Evolutionary conservation across 2,888 invertebrate genomes (phyloP).

Genomic region (Thereva nobilitata): DNA sequence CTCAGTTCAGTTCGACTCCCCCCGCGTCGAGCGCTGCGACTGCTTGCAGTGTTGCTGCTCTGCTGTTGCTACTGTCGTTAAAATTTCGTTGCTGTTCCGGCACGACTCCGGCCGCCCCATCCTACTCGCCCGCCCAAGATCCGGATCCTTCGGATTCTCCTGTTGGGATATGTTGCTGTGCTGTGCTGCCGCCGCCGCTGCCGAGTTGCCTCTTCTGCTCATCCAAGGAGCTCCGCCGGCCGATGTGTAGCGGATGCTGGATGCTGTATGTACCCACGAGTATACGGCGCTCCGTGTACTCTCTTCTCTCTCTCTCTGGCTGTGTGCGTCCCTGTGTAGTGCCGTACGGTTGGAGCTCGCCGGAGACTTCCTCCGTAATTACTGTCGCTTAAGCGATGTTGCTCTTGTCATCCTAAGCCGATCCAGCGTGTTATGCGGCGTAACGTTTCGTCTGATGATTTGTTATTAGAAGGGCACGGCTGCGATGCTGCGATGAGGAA

Average conservation of each 20-base stretch:
- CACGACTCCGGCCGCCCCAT: neutral
- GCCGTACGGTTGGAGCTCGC: neutral
- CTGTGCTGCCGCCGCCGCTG: slow-evolving; percentile 5
- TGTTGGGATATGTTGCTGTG: neutral
- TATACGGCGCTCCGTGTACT: too few species aligned
- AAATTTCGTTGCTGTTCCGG: neutral
- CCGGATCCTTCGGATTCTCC: neutral
- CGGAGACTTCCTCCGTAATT: slow-evolving; percentile 28
- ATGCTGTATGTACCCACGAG: too few species aligned
- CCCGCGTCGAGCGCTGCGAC: neutral
- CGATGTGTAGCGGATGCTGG: too few species aligned
- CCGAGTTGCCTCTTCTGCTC: too few species aligned
- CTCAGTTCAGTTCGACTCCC: neutral
- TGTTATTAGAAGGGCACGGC: slow-evolving; percentile 28
- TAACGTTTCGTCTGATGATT: slow-evolving; percentile 20
- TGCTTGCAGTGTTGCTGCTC: slow-evolving; percentile 15
- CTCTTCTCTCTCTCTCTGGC: too few species aligned
- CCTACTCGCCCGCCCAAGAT: too few species aligned
- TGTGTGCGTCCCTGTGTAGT: too few species aligned
- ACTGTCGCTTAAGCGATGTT: slow-evolving; percentile 32
- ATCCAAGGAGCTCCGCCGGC: too few species aligned
- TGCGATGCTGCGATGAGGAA: slow-evolving; percentile 7
- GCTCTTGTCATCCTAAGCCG: slow-evolving; percentile 21
- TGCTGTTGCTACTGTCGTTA: slow-evolving; percentile 13
- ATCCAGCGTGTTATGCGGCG: slow-evolving; percentile 21